Base-by-base conservation (phyloP, 2,113 vertebrate genomes). In the Australoheros scitulus region DNA sequence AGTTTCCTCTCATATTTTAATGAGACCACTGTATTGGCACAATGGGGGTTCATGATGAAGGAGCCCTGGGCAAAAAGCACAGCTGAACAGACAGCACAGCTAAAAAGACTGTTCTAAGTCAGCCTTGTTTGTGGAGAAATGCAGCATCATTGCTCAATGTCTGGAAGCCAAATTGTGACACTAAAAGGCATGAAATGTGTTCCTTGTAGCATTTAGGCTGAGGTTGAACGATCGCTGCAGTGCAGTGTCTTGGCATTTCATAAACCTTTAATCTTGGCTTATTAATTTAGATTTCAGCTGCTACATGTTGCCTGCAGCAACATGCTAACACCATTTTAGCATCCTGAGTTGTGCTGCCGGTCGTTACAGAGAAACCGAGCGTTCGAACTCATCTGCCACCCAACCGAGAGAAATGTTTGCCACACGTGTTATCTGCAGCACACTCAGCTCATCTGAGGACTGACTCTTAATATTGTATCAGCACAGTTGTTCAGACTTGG, bases 1-100 rank as follows among this genome's bases (percentile, higher is more conserved):
- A 20, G 47, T 61, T 81, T 77, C 77, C 36, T 87, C 75, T 55
- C 82, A 76, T 15, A 8, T 77, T 87, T 89, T 85, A 81, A 91
- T 85, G 76, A 88, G 79, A 80, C 32, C 56, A 76, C 10, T 74
- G 68, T 5, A 2, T 22, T 59, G 34, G 52, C 64, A 78, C 36
- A 38, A 50, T 20, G 10, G 58, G 55, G 60, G 50, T 60, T 61
- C 20, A 26, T 34, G 61, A 61, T 1, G 5, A 59, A 59, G 36
- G 80, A 15, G 47, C 72, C 61, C 41, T 7, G 0, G 60, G 81
- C 70, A 59, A 64, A 61, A 74, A 58, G 11, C 60, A 18, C 38
- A 80, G 22, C 36, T 38, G 36, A 38, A 10, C 36, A 38, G 24
- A 29, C 50, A 15, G 43, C 29, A 63, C 26, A 2, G 29, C 80